Percentiles rank a stretch among this genome's conserved stretches.
phyloP scores from a whole-genome alignment of 2,797 vertebrate genomes.

The Myiothlypis chrysogaster region DNA sequence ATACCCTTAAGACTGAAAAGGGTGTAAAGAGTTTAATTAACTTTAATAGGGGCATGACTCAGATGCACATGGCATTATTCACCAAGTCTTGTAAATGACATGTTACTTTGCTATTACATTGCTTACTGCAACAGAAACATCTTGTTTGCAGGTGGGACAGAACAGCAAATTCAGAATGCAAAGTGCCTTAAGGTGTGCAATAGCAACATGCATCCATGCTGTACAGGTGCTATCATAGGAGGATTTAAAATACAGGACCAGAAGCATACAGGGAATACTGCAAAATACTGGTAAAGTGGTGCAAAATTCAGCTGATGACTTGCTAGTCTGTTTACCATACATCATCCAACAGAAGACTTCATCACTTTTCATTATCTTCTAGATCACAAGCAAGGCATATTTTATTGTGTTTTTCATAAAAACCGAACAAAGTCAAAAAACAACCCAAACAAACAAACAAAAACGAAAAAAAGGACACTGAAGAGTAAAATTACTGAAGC shows the following conservation, averaged over 20 bases:
- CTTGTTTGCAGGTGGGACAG: background rate
- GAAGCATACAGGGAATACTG: background rate
- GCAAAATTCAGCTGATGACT: background rate
- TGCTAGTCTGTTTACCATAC: background rate
- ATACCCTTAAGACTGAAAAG: background rate
- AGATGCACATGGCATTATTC: background rate
- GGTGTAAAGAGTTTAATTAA: constrained; percentile 40
- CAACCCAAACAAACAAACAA: background rate
- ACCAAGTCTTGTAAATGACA: background rate
- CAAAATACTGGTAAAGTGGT: background rate
- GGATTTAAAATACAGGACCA: background rate
- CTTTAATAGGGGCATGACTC: constrained; percentile 24
- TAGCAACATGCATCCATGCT: background rate
- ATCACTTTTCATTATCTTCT: background rate
- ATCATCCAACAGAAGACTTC: background rate
- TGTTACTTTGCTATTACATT: background rate
- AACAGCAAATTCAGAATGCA: background rate
- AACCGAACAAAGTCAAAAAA: background rate
- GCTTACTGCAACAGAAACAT: background rate
- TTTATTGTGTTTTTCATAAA: background rate
- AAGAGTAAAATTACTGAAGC: background rate
- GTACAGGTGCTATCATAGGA: background rate
- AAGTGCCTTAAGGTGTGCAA: background rate
- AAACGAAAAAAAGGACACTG: background rate
- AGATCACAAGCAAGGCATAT: background rate